These are phyloP conservation scores for Virgularia gustaviana DNA, from an alignment of 92 coral and sea anemone species.

Conservation along the genomic window DNA sequence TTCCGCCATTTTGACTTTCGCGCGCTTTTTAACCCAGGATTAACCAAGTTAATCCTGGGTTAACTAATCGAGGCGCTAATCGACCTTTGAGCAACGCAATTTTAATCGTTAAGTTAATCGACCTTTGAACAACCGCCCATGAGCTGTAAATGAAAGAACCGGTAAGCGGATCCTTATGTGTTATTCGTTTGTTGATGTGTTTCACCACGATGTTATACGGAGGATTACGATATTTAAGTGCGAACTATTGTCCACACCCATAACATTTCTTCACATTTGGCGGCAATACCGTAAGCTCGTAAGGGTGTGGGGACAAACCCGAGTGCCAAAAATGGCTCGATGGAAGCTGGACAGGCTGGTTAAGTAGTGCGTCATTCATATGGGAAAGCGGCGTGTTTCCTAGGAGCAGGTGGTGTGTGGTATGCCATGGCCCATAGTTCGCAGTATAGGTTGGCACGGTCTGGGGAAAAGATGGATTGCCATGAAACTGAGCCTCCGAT, in stretches of 20 bases:
- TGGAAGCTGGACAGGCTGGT: neutral
- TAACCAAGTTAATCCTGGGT: no score
- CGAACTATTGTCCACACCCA: neutral
- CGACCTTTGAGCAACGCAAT: no score
- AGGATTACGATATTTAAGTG: neutral
- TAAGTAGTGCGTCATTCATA: neutral
- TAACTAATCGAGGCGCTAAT: no score
- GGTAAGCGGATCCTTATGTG: neutral
- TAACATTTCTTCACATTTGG: neutral
- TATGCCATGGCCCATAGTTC: no score
- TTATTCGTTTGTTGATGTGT: neutral
- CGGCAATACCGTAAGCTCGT: neutral
- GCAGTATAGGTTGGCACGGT: no score
- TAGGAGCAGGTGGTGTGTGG: neutral
- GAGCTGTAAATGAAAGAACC: neutral
- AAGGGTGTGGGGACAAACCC: neutral
- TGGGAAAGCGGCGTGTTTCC: neutral
- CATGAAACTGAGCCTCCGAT: no score
- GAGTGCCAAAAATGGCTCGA: neutral
- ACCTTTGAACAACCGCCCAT: no score
- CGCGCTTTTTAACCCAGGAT: no score
- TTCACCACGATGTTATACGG: neutral
- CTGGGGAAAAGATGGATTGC: no score
- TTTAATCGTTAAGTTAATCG: no score
- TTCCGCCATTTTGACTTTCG: no score